phyloP scores from a whole-genome alignment of 2,797 vertebrate species.

The Scarus forsteni region DNA sequence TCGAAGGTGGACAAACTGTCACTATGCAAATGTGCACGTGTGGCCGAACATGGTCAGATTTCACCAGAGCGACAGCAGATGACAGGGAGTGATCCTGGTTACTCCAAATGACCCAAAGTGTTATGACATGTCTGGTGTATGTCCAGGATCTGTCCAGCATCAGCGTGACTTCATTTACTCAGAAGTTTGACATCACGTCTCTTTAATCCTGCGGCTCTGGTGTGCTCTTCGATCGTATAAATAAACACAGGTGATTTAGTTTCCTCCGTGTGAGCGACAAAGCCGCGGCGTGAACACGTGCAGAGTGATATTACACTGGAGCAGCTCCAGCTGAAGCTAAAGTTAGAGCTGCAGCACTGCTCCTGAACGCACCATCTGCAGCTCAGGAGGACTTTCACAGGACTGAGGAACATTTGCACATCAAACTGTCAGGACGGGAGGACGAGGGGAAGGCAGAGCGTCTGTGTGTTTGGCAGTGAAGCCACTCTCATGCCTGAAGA shows the following conservation, averaged over 20 bases:
- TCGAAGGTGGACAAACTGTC: too few species aligned
- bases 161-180: too few species aligned
- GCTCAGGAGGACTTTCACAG: slow-evolving; percentile 21
- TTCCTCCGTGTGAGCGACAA: background rate
- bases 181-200: too few species aligned
- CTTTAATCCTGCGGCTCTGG: too few species aligned
- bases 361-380: slow-evolving; percentile 20
- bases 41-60: too few species aligned
- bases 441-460: background rate
- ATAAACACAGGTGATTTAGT: background rate
- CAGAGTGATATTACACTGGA: slow-evolving; percentile 9
- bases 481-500: background rate
- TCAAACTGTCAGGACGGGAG: background rate
- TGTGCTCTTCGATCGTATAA: too few species aligned
- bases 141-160: too few species aligned
- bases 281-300: slow-evolving; percentile 14
- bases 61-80: too few species aligned
- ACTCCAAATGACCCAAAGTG: too few species aligned
- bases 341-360: slow-evolving; percentile 29
- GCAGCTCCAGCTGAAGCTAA: slow-evolving; percentile 11
- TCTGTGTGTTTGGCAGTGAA: background rate
- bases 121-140: too few species aligned
- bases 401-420: background rate
- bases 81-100: too few species aligned
- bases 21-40: too few species aligned